A percentile compares a stretch with the other conserved stretches of the same genome.
phyloP scores from a whole-genome alignment of 2,113 vertebrate genomes.

The Paralichthys olivaceus region DNA sequence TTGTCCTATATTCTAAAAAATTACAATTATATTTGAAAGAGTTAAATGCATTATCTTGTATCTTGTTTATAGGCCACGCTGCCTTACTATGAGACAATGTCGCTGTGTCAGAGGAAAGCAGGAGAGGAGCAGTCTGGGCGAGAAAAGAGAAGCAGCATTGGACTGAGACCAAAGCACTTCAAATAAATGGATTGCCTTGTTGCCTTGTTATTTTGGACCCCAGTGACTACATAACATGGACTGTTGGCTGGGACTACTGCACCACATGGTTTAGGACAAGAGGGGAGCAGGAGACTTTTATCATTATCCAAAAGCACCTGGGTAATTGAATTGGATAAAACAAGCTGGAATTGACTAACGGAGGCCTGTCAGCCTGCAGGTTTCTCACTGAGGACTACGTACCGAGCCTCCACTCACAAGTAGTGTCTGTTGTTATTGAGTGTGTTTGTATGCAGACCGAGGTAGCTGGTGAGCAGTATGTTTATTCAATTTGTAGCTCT shows the following conservation, averaged over 20 bases:
- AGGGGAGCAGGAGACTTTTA: constrained; percentile 34
- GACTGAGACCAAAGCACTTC: constrained; percentile 38
- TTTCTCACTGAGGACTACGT: too few relatives aligned
- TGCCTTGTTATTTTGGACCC: not conserved
- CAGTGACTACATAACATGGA: constrained; percentile 34
- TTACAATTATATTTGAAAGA: too few relatives aligned
- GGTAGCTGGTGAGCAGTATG: not conserved
- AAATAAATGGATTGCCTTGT: constrained; percentile 46
- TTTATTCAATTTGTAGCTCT: too few relatives aligned
- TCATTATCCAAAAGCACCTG: constrained; percentile 60
- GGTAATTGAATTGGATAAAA: constrained; percentile 32
- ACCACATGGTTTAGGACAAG: constrained; percentile 38
- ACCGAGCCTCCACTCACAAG: constrained; percentile 1
- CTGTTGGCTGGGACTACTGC: constrained; percentile 23
- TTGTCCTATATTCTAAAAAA: too few relatives aligned
- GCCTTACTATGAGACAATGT: not conserved
- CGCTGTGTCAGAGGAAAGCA: constrained; percentile 8
- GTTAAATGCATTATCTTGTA: not conserved
- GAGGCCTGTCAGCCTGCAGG: constrained; percentile 13
- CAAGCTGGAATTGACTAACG: constrained; percentile 43
- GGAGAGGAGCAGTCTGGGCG: not conserved
- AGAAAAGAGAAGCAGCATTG: constrained; percentile 16
- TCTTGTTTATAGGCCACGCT: not conserved
- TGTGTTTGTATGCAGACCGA: not conserved
- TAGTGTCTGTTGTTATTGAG: constrained; percentile 15